Base-by-base conservation (phyloP, 2,797 vertebrate genomes). In the Amazona ochrocephala region DNA sequence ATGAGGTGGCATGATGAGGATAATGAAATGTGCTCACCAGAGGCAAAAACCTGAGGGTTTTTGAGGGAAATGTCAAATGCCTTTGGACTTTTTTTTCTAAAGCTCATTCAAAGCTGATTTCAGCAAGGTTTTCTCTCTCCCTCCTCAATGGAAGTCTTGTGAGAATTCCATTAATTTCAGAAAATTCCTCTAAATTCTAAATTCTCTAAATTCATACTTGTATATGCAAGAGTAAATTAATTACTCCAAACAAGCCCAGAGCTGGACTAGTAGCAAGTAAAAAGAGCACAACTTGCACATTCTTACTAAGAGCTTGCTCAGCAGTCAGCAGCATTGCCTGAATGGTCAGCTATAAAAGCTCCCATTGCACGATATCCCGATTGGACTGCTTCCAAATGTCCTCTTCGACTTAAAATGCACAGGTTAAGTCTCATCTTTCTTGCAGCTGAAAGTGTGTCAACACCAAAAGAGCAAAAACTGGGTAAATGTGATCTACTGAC, bases 211-310 rank as follows among this genome's bases (percentile, higher is more conserved):
- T 71, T 48, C 24, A 47, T 22, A 75, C 18, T 30, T 70, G 6
- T 34, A 47, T 27, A 42, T 21, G 12, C 51, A 91, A 78, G 41
- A 94, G 80, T 26, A 88, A 93, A 73, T 32, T 22, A 64, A 81
- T 78, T 75, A 68, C 51, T 87, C 12, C 50, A 89, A 94, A 76
- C 11, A 20, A 84, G 32, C 53, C 60, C 42, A 83, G 50, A 64
- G 58, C 61, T 84, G 84, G 37, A 94, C 37, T 90, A 86, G 42
- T 76, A 77, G 39, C 44, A 89, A 68, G 62, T 76, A 88, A 91
- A 95, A 96, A 87, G 5, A 85, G 90, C 77, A 72, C 65, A 87
- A 64, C 34, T 84, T 67, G 34, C 84, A 94, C 72, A 83, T 95
- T 92, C 84, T 89, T 80, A 39, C 30, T 64, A 79, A 62, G 27